Evolutionary conservation across 2,797 vertebrate species (phyloP).

Genomic region (Alosa sapidissima): DNA sequence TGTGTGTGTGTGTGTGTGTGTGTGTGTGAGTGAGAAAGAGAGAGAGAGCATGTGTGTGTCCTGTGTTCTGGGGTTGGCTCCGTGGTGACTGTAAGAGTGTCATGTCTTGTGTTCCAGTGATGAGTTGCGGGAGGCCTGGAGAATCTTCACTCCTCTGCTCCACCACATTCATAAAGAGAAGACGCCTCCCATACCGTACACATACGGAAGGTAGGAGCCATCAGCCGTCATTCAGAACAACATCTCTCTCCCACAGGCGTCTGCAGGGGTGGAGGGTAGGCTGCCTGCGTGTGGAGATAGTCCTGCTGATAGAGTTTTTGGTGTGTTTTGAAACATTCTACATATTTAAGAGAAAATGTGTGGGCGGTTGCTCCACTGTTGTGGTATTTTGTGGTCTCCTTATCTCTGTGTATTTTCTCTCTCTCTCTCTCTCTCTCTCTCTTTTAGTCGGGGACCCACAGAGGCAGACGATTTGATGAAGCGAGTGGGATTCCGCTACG

Average conservation of each 20-base stretch:
- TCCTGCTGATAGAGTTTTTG: background rate
- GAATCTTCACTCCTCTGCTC: slow-evolving; percentile 90
- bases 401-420: background rate
- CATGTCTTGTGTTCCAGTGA: slow-evolving; percentile 69
- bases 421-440: background rate
- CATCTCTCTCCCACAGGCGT: too few species aligned
- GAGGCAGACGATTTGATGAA: slow-evolving; percentile 85
- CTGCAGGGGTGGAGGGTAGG: too few species aligned
- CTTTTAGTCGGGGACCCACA: slow-evolving; percentile 79
- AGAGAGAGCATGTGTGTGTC: background rate
- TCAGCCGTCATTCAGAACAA: background rate
- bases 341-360: background rate
- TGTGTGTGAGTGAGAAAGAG: background rate
- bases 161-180: slow-evolving; percentile 83
- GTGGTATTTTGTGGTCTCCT: background rate
- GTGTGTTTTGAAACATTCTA: background rate
- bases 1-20: background rate
- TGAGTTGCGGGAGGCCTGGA: slow-evolving; percentile 90
- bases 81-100: background rate
- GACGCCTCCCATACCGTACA: slow-evolving; percentile 77
- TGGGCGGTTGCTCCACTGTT: background rate
- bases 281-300: background rate
- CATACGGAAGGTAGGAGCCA: slow-evolving; percentile 83
- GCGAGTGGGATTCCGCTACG: slow-evolving; percentile 87
- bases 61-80: background rate